Base-by-base conservation (phyloP, 2,113 vertebrate genomes). In the Bungarus multicinctus region DNA sequence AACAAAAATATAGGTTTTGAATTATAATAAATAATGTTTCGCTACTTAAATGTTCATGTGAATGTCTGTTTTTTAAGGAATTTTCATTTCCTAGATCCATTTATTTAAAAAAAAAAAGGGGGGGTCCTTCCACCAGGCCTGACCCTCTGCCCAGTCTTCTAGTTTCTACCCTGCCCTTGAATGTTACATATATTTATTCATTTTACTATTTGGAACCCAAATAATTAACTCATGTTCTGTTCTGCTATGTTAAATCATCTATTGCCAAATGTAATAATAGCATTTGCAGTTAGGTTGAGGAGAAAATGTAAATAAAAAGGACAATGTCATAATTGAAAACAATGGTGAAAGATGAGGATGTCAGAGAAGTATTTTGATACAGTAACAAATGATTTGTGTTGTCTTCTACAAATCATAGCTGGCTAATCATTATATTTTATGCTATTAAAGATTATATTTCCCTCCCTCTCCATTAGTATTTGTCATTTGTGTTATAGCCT, bases 281-380 rank as follows among this genome's bases (percentile, higher is more conserved):
- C 96, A 93, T 95, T 97, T 97, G 94, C 90, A 93, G 94, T 95
- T 96, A 93, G 85, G 43, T 43, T 58, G 87, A 89, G n/a, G 94
- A 96, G 94, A 97, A 45, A 97, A 94, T 96, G 93, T 93, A 96
- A 95, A 95, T 96, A 96, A 93, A 97, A 96, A 96, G 95, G 93
- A 96, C 96, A 97, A 93, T 95, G 92, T 96, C 96, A 96, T 94
- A 93, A 95, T 96, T 97, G 94, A 96, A 96, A 96, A 97, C 96
- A 95, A 95, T 96, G 96, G 95, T 91, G 97, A 95, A 97, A 98
- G 96, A 96, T 96, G 94, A 94, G 94, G 25, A 94, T 96, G 93
- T 96, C 94, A 95, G 85, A 2, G 96, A 97, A 94, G 95, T 96
- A 96, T 96, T 96, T 94, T 90, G 95, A 95, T 95, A 96, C 95